phyloP scores from a whole-genome alignment of 2,888 invertebrate genomes.

The Iselma pallidipennis region DNA sequence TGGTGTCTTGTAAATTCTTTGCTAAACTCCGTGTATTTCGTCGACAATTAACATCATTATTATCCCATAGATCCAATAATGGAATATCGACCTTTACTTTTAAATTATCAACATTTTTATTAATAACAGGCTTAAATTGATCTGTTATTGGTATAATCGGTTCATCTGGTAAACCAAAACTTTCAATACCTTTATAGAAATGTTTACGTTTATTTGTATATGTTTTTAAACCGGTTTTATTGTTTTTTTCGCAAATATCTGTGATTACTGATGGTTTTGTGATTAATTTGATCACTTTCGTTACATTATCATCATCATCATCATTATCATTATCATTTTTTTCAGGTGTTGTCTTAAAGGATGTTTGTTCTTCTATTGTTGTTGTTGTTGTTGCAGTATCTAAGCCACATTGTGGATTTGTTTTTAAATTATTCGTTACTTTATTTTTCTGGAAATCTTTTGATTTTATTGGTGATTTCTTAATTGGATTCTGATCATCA shows the following conservation, averaged over 20 bases:
- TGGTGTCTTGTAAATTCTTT: not conserved
- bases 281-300: constrained; percentile 45
- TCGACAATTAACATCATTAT: not conserved
- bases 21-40: not conserved
- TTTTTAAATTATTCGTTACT: constrained; percentile 19
- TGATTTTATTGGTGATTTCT: constrained; percentile 1
- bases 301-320: constrained; percentile 33
- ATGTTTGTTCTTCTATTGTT: constrained; percentile 23
- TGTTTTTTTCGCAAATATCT: constrained; percentile 13
- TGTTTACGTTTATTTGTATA: constrained; percentile 43
- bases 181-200: constrained; percentile 36
- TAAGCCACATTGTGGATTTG: constrained; percentile 8
- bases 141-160: constrained; percentile 39
- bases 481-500: constrained; percentile 26
- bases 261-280: constrained; percentile 28
- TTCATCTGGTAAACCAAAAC: constrained; percentile 47
- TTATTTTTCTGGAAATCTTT: constrained; percentile 19
- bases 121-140: constrained; percentile 19
- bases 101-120: constrained; percentile 31
- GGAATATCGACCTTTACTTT: constrained; percentile 24
- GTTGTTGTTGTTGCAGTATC: constrained; percentile 16
- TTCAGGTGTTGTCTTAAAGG: constrained; percentile 25
- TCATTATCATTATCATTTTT: constrained; percentile 20
- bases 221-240: constrained; percentile 38
- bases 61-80: not conserved